phyloP scores from a whole-genome alignment of 2,888 invertebrate species.

The Troilus luridus region DNA sequence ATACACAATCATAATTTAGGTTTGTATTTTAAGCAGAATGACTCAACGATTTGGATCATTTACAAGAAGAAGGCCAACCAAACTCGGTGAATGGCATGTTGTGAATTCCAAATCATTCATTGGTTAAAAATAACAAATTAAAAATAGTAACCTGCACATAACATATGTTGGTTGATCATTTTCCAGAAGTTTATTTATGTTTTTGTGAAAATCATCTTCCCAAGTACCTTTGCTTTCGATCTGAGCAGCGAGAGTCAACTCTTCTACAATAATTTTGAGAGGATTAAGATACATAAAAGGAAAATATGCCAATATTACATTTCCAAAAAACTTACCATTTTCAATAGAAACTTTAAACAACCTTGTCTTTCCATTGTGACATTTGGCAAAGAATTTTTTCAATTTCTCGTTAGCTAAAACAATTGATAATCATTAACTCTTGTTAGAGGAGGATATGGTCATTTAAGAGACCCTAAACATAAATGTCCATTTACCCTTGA shows the following conservation, averaged over 20 bases:
- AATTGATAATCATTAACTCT: slow-evolving; percentile 60
- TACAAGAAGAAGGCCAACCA: not conserved
- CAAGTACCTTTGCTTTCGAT: slow-evolving; percentile 81
- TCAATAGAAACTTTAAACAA: slow-evolving; percentile 88
- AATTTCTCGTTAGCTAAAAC: slow-evolving; percentile 86
- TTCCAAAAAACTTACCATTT: slow-evolving; percentile 76
- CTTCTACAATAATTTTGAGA: slow-evolving; percentile 75
- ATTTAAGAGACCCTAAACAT: slow-evolving; percentile 23
- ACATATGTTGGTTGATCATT: slow-evolving; percentile 92
- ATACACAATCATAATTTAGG: not conserved
- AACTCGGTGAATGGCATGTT: not conserved
- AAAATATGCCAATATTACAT: not conserved
- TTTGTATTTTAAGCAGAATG: not conserved
- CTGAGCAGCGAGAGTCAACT: slow-evolving; percentile 78
- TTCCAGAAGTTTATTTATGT: slow-evolving; percentile 79
- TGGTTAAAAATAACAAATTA: slow-evolving; percentile 38
- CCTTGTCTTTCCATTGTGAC: slow-evolving; percentile 83
- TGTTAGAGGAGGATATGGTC: slow-evolving; percentile 61
- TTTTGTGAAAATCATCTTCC: slow-evolving; percentile 89
- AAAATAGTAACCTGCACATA: slow-evolving; percentile 78
- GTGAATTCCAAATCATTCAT: slow-evolving; percentile 37
- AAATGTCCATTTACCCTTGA: slow-evolving; percentile 77
- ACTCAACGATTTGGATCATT: not conserved
- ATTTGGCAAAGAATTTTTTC: slow-evolving; percentile 85
- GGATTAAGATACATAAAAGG: slow-evolving; percentile 62